These are phyloP conservation scores for Melipona bicolor DNA, from an alignment of 2,888 invertebrate genomes.

Conservation along the genomic window DNA sequence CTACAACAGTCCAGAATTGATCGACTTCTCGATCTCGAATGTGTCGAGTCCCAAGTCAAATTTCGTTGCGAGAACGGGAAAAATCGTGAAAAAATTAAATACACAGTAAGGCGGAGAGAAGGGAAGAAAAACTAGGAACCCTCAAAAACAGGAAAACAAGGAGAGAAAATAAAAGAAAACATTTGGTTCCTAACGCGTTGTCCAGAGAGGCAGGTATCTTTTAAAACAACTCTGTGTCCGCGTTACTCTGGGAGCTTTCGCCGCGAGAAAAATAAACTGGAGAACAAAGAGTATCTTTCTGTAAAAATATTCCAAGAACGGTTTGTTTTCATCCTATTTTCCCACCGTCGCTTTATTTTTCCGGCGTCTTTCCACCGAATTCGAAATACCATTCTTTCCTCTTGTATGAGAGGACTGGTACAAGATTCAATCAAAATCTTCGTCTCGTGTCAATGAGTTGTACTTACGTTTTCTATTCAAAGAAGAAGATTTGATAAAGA, in stretches of 20 bases:
- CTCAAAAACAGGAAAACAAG: not conserved
- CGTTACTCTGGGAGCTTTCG: constrained; percentile 21
- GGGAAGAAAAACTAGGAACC: not conserved
- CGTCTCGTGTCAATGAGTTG: not conserved
- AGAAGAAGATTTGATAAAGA: constrained; percentile 12
- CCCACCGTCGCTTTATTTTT: constrained; percentile 10
- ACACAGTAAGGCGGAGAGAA: not conserved
- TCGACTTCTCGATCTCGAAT: not conserved
- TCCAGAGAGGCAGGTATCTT: constrained; percentile 45
- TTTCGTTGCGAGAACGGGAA: constrained; percentile 1
- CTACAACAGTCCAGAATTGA: not conserved
- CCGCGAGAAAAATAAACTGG: constrained; percentile 1
- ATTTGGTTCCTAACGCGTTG: constrained; percentile 69
- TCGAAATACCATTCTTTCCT: constrained; percentile 22
- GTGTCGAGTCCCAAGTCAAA: not conserved
- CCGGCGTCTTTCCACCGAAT: not conserved
- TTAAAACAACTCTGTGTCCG: constrained; percentile 43
- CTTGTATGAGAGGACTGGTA: too few species aligned
- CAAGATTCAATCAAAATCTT: not conserved
- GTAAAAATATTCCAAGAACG: constrained; percentile 13
- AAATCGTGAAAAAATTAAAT: not conserved
- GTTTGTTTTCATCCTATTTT: not conserved
- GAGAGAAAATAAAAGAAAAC: constrained; percentile 8
- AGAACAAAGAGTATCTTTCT: constrained; percentile 26
- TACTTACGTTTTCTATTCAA: constrained; percentile 1